These are phyloP conservation scores for Opisthograptis luteolata DNA, from an alignment of 2,888 invertebrate genomes.

Conservation along the genomic window DNA sequence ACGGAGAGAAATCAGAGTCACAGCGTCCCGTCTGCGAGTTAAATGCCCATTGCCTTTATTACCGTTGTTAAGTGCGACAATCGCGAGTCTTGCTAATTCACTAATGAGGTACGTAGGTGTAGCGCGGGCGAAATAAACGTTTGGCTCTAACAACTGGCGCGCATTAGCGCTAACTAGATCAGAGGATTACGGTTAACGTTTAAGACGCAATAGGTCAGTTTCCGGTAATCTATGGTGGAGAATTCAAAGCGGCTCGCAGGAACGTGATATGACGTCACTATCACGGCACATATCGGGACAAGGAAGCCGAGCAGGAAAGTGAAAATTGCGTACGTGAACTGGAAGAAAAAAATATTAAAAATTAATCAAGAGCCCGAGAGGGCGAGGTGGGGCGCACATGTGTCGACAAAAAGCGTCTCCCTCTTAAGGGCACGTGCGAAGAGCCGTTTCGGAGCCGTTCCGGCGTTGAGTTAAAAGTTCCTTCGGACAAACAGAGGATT, in stretches of 20 bases:
- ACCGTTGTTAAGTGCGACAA: conserved; percentile 70
- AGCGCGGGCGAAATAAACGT: conserved; percentile 80
- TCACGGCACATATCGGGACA: conserved; percentile 45
- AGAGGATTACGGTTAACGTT: conserved; percentile 46
- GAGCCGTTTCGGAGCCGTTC: conserved; percentile 76
- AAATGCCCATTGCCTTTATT: conserved; percentile 69
- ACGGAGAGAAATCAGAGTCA: conserved; percentile 19
- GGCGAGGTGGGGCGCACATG: conserved; percentile 71
- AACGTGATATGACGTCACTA: conserved; percentile 31
- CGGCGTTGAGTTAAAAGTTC: conserved; percentile 81
- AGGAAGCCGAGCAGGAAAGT: conserved; percentile 71
- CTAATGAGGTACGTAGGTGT: conserved; percentile 82
- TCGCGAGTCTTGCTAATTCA: conserved; percentile 79
- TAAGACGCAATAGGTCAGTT: conserved; percentile 18
- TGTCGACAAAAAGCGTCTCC: conserved; percentile 82
- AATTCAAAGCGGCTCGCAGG: conserved; percentile 2
- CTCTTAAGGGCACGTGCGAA: conserved; percentile 76
- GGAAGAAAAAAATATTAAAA: conserved; percentile 83
- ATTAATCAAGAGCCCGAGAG: conserved; percentile 75
- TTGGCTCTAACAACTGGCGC: conserved; percentile 66
- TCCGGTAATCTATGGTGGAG: conserved; percentile 7
- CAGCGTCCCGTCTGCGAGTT: conserved; percentile 47
- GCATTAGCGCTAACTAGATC: conserved; percentile 66
- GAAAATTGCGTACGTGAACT: conserved; percentile 84
- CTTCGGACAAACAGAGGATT: conserved; percentile 84